Percentiles rank a stretch among this genome's conserved stretches.
Conservation (phyloP, 2,797 vertebrate genomes). For the Spizella passerina region DNA sequence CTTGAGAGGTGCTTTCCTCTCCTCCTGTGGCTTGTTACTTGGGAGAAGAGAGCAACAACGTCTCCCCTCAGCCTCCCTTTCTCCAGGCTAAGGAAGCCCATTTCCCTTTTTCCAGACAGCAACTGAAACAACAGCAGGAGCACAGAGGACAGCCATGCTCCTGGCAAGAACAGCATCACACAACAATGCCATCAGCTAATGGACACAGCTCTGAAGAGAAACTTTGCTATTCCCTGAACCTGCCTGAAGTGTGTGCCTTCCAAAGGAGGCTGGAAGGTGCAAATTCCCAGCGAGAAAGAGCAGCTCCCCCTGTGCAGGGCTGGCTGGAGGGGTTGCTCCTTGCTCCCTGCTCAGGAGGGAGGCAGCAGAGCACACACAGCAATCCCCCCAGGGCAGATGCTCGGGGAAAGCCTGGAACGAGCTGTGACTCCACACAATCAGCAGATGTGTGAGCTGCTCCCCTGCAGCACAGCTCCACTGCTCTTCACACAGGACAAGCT, state of each 20-base stretch:
- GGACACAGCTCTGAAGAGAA: neutral
- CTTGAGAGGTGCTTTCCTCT: neutral
- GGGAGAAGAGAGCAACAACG: neutral
- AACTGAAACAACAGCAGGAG: neutral
- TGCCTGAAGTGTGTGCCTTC: neutral
- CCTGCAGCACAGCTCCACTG: neutral
- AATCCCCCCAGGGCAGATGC: neutral
- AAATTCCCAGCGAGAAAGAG: neutral
- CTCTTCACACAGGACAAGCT: neutral
- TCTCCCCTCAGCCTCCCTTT: neutral
- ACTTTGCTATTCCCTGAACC: neutral
- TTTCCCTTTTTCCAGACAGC: neutral
- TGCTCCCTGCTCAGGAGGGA: neutral
- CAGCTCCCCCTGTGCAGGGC: neutral
- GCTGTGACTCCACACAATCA: neutral
- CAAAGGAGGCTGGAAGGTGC: neutral
- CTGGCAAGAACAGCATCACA: neutral
- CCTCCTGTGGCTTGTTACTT: accelerated
- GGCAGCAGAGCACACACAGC: neutral
- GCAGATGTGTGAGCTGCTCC: neutral
- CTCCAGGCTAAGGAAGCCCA: neutral
- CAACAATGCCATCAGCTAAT: neutral
- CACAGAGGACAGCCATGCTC: accelerated
- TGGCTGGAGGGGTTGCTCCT: accelerated
- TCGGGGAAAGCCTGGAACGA: neutral